phyloP scores from a whole-genome alignment of 2,888 invertebrate species.

The Temnothorax unifasciatus region DNA sequence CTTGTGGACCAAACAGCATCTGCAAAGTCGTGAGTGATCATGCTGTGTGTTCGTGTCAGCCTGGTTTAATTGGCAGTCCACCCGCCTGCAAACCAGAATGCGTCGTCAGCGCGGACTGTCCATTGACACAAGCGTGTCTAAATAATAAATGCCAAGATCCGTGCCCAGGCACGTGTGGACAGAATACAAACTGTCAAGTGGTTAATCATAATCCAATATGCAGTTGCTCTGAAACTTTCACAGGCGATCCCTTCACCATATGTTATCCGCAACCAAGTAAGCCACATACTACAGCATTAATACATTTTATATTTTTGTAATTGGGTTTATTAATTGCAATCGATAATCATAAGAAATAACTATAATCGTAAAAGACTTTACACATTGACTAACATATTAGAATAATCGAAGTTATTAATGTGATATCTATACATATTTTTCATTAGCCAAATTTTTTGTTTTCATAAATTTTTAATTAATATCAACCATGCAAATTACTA shows the following conservation, averaged over 20 bases:
- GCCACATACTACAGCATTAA: conserved; percentile 12
- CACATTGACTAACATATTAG: neutral
- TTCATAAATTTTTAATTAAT: neutral
- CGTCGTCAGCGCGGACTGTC: conserved; percentile 93
- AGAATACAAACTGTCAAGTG: conserved; percentile 93
- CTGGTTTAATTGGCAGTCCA: conserved; percentile 92
- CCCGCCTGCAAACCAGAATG: conserved; percentile 94
- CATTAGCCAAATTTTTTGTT: neutral
- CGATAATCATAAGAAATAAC: neutral
- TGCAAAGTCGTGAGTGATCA: conserved; percentile 90
- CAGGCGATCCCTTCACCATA: conserved; percentile 92
- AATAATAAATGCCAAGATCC: conserved; percentile 93
- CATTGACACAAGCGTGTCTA: conserved; percentile 91
- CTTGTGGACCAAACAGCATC: conserved; percentile 93
- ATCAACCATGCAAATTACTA: neutral
- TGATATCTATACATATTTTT: neutral
- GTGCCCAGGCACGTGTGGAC: conserved; percentile 93
- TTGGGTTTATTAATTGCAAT: neutral
- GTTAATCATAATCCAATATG: conserved; percentile 94
- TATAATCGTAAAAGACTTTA: neutral
- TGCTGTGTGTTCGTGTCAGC: conserved; percentile 91
- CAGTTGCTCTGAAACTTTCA: conserved; percentile 90
- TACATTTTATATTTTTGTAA: neutral
- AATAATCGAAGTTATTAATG: neutral
- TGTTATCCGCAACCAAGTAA: conserved; percentile 88